These are phyloP conservation scores for Novumbra hubbsi DNA, from an alignment of 2,797 vertebrate species.

Conservation along the genomic window DNA sequence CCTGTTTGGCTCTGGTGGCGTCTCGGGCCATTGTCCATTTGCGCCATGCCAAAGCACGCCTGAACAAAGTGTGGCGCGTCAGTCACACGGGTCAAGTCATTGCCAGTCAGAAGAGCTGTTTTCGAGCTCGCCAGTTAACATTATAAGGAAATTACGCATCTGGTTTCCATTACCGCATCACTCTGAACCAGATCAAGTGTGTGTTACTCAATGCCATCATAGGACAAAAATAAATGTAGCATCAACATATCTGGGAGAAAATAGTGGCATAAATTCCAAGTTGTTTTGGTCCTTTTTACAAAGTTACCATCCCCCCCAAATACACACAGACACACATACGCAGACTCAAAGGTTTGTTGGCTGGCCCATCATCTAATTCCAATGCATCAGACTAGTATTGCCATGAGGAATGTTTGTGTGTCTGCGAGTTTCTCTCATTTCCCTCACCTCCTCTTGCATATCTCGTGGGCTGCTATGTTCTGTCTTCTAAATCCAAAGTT, in stretches of 20 bases:
- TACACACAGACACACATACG: not conserved
- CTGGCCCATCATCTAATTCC: not conserved
- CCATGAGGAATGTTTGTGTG: not conserved
- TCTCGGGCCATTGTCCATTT: constrained; percentile 26
- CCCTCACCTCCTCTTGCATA: not conserved
- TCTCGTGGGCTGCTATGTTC: not conserved
- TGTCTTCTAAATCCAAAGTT: not conserved
- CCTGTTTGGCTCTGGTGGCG: constrained; percentile 21
- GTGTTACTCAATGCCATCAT: not conserved
- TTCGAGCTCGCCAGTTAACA: not conserved
- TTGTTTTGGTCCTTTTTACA: not conserved
- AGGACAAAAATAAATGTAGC: not conserved
- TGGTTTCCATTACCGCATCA: not conserved
- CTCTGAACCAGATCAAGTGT: not conserved
- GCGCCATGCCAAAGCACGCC: constrained; percentile 36
- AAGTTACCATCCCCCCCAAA: not conserved
- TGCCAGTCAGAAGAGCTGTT: not conserved
- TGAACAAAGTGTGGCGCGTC: constrained; percentile 40
- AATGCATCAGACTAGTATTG: not conserved
- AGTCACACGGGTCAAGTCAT: not conserved
- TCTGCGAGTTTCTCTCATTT: not conserved
- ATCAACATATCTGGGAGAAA: not conserved
- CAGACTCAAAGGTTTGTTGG: not conserved
- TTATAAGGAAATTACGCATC: not conserved
- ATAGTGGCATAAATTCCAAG: not conserved